Evolutionary conservation across 2,797 vertebrate genomes (phyloP), one percentile per base, ranked within the genome.

Genomic region (Myripristis murdjan): DNA sequence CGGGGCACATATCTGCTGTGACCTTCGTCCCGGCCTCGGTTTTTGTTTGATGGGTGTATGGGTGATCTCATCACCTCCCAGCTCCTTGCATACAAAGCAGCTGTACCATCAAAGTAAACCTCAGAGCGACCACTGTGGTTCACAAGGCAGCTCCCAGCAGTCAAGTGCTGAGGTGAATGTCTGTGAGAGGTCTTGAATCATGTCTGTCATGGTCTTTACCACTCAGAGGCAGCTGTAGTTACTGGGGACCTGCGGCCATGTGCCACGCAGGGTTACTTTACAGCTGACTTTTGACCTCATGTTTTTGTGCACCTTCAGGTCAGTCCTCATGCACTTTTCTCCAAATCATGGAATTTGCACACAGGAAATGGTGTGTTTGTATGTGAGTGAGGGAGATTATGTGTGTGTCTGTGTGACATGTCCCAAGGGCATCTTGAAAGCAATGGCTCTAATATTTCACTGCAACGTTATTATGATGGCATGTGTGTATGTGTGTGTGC

Each of bases 61-160:
- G 23, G 58, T 61, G 75, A 77, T 64, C 63, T 76, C 57, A 63
- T 62, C 60, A n/a, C 57, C 59, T 60, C 67, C 20, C 56, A 12
- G 44, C 66, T 75, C 62, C 46, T 16, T 14, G 33, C 55, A 2
- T 10, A 2, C 10, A 1, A 54, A 77, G 68, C 83, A 87, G 80
- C 82, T 84, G 82, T 26, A 79, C 23, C 70, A 59, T 70, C 76
- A 77, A 76, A 73, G 64, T 60, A 57, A 23, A 64, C 67, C 79
- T 54, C 37, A 0, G n/a, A 62, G 43, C 0, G 66, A 31, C 24
- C 51, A 18, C 0, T 22, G 3, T 1, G 64, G 47, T 24, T 69
- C 66, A 35, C 6, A 3, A 39, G 52, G 44, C 59, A 68, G 57
- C 57, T 46, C 51, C 56, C 1, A 16, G 28, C 20, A 11, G 33